Base-by-base conservation (phyloP, 2,113 vertebrate genomes). In the Xiphias gladius region DNA sequence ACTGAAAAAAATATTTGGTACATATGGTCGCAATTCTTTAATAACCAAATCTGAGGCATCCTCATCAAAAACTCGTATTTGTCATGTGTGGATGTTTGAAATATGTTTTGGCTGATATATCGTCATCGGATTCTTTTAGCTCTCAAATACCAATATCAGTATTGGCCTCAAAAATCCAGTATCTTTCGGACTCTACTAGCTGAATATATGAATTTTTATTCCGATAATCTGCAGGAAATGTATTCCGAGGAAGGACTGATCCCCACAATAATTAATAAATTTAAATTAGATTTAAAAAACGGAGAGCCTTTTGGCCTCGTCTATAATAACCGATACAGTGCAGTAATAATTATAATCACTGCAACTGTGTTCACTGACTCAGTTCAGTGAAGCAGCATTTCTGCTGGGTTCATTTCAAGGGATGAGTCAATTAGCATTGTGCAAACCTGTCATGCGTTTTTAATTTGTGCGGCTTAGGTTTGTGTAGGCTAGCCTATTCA, bases 361-460 rank as follows among this genome's bases (percentile, higher is more conserved):
- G 65, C 58, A 66, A 66, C 39, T 71, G 54, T 79, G 79, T 78
- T 84, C 50, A 68, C 83, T 78, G 67, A 88, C 55, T 82, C 76
- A 90, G 73, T 88, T 85, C 54, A 61, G 68, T 79, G 78, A 86
- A 76, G 73, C 81, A 55, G 65, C 64, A 2, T 82, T 63, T 82
- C 76, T 83, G 41, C 82, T 80, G 70, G 79, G 77, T 84, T 83
- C 57, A 66, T 80, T 85, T 88, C 70, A 77, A 71, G 59, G 41
- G 57, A 89, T 73, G 82, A 86, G 80, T 93, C 85, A 79, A 82
- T 91, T 84, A 83, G 75, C 24, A 62, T 72, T 72, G 82, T 89
- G 66, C 76, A 73, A 86, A 73, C 64, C 72, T 76, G 72, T 78
- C 80, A 80, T 82, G 62, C 41, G 63, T 83, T 78, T 89, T 81